Conservation (phyloP, 2,797 vertebrate genomes). For the Sebastes vulpes region DNA sequence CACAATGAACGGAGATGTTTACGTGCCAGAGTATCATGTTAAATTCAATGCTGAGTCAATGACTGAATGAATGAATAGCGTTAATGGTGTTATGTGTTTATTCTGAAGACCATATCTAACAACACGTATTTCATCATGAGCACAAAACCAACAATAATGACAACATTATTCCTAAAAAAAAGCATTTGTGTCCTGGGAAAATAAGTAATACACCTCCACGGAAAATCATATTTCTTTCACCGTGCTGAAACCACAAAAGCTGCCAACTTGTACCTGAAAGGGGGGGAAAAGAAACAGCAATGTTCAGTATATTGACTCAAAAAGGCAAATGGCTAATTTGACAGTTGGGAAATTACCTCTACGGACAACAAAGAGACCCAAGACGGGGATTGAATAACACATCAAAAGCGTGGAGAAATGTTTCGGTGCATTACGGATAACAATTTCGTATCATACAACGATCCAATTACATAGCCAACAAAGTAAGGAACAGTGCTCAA, state of each 20-base stretch:
- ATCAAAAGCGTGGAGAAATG: neutral
- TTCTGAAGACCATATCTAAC: neutral
- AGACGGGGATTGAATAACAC: neutral
- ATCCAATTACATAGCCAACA: constrained; percentile 21
- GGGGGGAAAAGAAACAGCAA: neutral
- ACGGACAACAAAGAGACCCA: constrained; percentile 9
- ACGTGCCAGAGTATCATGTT: constrained; percentile 25
- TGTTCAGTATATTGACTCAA: neutral
- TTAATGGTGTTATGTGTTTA: neutral
- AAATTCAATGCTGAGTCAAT: constrained; percentile 43
- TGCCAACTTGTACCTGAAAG: constrained; percentile 1
- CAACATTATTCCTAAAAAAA: neutral
- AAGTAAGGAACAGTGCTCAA: constrained; percentile 1
- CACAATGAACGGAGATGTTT: constrained; percentile 37
- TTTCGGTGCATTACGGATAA: neutral
- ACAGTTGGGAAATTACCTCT: constrained; percentile 29
- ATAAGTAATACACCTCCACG: neutral
- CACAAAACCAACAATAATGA: neutral
- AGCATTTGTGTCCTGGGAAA: neutral
- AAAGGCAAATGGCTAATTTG: constrained; percentile 27
- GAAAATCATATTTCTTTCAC: constrained; percentile 2
- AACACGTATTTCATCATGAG: neutral
- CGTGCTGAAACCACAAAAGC: neutral
- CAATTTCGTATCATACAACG: constrained; percentile 9
- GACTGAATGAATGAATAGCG: constrained; percentile 13